phyloP scores from a whole-genome alignment of 2,797 vertebrate genomes.

The Okamejei kenojei region DNA sequence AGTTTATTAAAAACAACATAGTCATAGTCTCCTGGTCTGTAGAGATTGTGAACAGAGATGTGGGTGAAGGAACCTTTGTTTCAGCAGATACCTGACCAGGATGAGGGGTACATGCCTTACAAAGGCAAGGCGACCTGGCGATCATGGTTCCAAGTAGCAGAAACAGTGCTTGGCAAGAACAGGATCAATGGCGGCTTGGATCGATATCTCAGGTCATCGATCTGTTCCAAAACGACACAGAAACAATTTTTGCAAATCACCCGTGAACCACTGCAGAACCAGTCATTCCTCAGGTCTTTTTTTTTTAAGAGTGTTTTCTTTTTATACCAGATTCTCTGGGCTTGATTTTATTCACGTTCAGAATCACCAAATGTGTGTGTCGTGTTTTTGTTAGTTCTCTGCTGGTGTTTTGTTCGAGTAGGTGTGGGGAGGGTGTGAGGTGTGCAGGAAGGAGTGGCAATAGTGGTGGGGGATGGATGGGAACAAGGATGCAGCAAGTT shows the following conservation, averaged over 20 bases:
- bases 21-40: background rate
- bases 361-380: background rate
- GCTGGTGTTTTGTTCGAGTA: background rate
- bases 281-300: background rate
- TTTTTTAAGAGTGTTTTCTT: background rate
- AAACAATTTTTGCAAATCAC: background rate
- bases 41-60: background rate
- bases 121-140: background rate
- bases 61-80: background rate
- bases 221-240: background rate
- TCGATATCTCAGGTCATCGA: background rate
- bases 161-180: background rate
- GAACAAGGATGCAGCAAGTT: background rate
- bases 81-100: background rate
- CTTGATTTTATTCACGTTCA: constrained; percentile 1
- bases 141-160: constrained; percentile 17
- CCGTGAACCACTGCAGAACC: background rate
- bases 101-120: background rate
- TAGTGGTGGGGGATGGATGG: background rate
- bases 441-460: background rate
- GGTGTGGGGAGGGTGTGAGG: background rate
- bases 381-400: no score
- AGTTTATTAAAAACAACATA: constrained; percentile 2
- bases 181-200: background rate
- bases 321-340: background rate